These are phyloP conservation scores for Oncorhynchus kisutch DNA, from an alignment of 2,113 vertebrate species.

Conservation along the genomic window DNA sequence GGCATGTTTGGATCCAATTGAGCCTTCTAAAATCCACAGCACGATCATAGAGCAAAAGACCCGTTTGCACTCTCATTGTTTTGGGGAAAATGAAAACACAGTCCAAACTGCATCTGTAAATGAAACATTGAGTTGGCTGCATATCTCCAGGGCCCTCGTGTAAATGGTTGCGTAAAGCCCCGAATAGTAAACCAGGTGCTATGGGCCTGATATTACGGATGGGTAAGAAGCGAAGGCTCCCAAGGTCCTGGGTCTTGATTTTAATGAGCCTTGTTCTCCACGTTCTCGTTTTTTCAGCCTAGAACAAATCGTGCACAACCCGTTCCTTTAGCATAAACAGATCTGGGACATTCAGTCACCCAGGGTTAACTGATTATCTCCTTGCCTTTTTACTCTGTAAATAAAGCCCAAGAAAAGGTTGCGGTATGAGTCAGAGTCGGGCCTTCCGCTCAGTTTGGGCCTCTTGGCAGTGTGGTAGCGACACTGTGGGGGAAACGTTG, in stretches of 20 bases:
- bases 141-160: not conserved
- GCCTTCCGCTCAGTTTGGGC: not conserved
- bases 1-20: not conserved
- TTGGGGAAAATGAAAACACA: not conserved
- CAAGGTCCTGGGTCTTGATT: not conserved
- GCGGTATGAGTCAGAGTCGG: not conserved
- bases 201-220: constrained; percentile 6
- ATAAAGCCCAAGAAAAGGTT: not conserved
- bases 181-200: constrained; percentile 4
- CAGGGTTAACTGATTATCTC: constrained; percentile 15
- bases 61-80: not conserved
- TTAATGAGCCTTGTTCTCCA: not conserved
- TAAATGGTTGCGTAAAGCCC: constrained; percentile 10
- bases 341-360: constrained; percentile 5
- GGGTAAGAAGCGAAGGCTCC: not conserved
- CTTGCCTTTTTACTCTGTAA: not conserved
- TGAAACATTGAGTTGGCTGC: constrained; percentile 1
- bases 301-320: not conserved
- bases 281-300: not conserved
- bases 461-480: not conserved
- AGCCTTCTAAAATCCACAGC: not conserved
- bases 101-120: not conserved
- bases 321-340: not conserved
- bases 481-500: not conserved
- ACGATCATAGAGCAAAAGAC: not conserved